A percentile compares a stretch with the other conserved stretches of the same genome.
Conservation (phyloP, 1,140 invertebrate species). For the Trachelipus rathkii region DNA sequence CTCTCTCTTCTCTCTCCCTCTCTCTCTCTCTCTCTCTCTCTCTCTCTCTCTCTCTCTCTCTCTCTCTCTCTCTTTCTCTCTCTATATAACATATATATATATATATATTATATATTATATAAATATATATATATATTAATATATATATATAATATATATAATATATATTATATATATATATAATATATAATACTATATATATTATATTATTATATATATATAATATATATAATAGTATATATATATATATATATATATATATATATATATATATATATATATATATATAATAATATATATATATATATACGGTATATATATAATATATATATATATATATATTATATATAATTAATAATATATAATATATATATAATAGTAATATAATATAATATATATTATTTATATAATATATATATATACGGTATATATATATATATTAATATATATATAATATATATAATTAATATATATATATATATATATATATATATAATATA, state of each 20-base stretch:
- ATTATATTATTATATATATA: too few species aligned
- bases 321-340: too few species aligned
- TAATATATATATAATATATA: background rate
- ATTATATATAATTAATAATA: background rate
- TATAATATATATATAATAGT: background rate
- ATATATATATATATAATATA: slow-evolving; percentile 4
- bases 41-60: slow-evolving; percentile 2
- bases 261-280: too few species aligned
- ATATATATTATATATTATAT: background rate
- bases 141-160: too few species aligned
- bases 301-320: too few species aligned
- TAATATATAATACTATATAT: too few species aligned
- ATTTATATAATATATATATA: background rate
- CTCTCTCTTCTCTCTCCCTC: background rate
- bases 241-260: too few species aligned
- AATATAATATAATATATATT: too few species aligned
- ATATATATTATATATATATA: too few species aligned
- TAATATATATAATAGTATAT: too few species aligned
- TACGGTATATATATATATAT: background rate
- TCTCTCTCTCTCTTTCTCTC: background rate
- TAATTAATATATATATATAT: background rate
- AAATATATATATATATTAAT: background rate
- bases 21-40: background rate
- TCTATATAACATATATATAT: too few species aligned
- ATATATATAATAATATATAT: too few species aligned